Evolutionary conservation across 2,888 invertebrate species (phyloP).

Genomic region (Cheilosia urbana): DNA sequence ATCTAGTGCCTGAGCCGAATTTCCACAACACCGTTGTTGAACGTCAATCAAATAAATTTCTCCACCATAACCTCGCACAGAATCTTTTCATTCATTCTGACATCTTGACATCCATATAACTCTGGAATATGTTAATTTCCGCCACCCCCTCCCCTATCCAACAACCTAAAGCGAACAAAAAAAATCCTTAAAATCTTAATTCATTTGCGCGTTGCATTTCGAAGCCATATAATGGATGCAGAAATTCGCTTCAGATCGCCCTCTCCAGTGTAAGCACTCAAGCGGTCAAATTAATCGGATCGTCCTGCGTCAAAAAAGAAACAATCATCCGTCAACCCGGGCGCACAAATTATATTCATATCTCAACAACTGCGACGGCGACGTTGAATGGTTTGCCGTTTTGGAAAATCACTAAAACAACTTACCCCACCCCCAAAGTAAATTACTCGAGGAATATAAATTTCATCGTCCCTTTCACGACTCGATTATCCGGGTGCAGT

Average conservation of each 20-base stretch:
- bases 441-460: constrained; percentile 74
- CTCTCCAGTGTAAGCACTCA: constrained; percentile 61
- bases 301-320: constrained; percentile 56
- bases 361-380: constrained; percentile 29
- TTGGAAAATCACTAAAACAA: constrained; percentile 75
- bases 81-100: constrained; percentile 65
- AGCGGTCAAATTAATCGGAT: constrained; percentile 74
- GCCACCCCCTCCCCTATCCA: constrained; percentile 50
- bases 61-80: constrained; percentile 50
- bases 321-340: constrained; percentile 53
- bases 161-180: constrained; percentile 10
- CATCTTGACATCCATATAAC: constrained; percentile 70
- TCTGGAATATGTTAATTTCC: constrained; percentile 68
- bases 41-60: constrained; percentile 70
- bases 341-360: constrained; percentile 68
- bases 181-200: constrained; percentile 61
- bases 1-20: constrained; percentile 64
- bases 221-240: constrained; percentile 69
- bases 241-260: constrained; percentile 49
- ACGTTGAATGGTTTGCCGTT: constrained; percentile 50
- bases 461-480: constrained; percentile 52
- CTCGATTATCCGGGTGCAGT: constrained; percentile 50
- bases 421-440: constrained; percentile 71
- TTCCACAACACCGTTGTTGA: constrained; percentile 57
- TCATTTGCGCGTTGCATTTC: constrained; percentile 68